phyloP scores from a whole-genome alignment of 92 coral and sea anemone species.

The Heliopora coerulea region DNA sequence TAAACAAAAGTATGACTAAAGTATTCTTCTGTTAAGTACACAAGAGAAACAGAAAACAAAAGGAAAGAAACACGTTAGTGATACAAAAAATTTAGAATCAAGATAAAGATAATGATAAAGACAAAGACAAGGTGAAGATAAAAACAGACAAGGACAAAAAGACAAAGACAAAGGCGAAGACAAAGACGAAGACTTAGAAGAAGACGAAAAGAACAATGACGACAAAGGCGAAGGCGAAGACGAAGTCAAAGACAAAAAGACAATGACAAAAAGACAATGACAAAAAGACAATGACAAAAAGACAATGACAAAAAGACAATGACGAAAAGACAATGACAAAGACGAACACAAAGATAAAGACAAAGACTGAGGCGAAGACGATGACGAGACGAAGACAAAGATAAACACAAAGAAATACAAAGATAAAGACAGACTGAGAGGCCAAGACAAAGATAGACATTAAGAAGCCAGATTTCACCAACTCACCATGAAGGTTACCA shows the following conservation, averaged over 20 bases:
- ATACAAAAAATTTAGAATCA: background rate
- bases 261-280: background rate
- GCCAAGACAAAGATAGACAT: background rate
- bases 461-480: too few relatives aligned
- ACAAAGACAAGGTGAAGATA: background rate
- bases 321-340: too few relatives aligned
- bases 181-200: too few relatives aligned
- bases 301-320: background rate
- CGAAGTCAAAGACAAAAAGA: too few relatives aligned
- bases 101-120: background rate
- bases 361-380: background rate
- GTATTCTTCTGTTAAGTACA: background rate
- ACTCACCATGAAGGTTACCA: conserved; percentile 65
- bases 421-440: background rate
- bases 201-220: background rate
- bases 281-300: background rate
- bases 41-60: background rate
- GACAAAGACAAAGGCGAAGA: background rate
- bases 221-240: background rate
- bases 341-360: background rate
- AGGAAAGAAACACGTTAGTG: too few relatives aligned
- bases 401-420: background rate
- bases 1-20: background rate
- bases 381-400: background rate
- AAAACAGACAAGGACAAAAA: background rate